Conservation (phyloP, 2,113 vertebrate genomes). For the Ameiurus melas region DNA sequence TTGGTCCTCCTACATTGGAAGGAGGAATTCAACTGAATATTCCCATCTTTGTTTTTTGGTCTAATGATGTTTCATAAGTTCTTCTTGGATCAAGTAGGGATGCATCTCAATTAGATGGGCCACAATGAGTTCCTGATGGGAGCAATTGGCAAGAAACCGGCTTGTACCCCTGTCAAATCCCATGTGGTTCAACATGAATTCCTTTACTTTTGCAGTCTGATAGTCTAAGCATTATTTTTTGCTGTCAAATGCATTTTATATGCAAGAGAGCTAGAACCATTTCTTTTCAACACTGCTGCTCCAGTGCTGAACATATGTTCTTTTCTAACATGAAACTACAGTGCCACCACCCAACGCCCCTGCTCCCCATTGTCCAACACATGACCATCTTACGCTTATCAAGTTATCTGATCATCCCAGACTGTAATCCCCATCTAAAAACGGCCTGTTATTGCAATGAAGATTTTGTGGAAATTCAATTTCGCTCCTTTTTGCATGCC, state of each 20-base stretch:
- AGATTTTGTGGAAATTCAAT: conserved; percentile 37
- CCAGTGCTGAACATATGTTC: conserved; percentile 43
- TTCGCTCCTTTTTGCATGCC: conserved; percentile 41
- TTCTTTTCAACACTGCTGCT: conserved; percentile 41
- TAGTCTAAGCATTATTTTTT: background rate
- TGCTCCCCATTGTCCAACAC: background rate
- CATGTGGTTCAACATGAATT: background rate
- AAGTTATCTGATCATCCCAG: conserved; percentile 34
- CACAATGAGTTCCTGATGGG: background rate
- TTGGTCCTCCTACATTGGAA: background rate
- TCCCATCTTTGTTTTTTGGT: background rate
- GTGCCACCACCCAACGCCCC: background rate
- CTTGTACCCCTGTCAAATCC: background rate
- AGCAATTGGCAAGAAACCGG: background rate
- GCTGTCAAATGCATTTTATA: background rate
- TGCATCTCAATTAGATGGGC: background rate
- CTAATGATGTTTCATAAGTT: conserved; percentile 7
- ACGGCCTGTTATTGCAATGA: conserved; percentile 38
- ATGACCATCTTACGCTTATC: conserved; percentile 42
- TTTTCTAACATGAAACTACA: conserved; percentile 44
- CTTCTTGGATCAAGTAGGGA: background rate
- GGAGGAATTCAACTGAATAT: background rate
- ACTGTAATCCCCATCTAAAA: conserved; percentile 32
- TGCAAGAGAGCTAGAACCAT: conserved; percentile 31
- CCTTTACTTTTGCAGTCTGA: background rate